Evolutionary conservation across 2,797 vertebrate species (phyloP).

Genomic region (Tragelaphus oryx): DNA sequence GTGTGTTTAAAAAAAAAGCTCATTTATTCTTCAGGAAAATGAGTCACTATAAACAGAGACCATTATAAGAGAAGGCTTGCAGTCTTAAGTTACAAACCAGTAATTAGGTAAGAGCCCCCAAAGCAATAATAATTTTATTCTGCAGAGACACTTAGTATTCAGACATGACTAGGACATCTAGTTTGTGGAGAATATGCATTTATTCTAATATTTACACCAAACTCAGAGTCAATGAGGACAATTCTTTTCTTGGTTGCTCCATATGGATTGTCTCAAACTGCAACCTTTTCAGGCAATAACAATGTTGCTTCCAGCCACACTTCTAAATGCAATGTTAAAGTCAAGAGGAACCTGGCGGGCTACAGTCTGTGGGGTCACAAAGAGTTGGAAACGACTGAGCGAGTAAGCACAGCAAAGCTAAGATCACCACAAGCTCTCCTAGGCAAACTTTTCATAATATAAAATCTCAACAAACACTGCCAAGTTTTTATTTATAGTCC

Average conservation of each 20-base stretch:
- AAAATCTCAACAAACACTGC: neutral
- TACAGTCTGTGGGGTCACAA: neutral
- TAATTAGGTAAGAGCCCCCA: neutral
- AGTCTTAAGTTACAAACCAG: neutral
- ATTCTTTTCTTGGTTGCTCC: neutral
- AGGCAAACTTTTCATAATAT: neutral
- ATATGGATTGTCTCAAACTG: neutral
- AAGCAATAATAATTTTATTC: neutral
- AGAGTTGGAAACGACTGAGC: neutral
- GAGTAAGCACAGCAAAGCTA: neutral
- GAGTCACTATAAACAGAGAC: neutral
- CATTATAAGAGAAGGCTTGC: neutral
- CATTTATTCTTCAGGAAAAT: constrained; percentile 5
- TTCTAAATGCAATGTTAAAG: neutral
- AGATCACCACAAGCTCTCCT: neutral
- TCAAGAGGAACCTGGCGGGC: neutral
- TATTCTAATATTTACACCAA: neutral
- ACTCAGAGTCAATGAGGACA: neutral
- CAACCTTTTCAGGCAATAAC: neutral
- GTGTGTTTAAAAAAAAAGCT: neutral
- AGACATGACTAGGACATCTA: neutral
- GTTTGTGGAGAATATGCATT: neutral
- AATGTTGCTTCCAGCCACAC: neutral
- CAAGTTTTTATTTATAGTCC: neutral
- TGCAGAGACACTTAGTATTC: neutral